Conservation (phyloP, 2,888 invertebrate species). For the Drosophila bunnanda region DNA sequence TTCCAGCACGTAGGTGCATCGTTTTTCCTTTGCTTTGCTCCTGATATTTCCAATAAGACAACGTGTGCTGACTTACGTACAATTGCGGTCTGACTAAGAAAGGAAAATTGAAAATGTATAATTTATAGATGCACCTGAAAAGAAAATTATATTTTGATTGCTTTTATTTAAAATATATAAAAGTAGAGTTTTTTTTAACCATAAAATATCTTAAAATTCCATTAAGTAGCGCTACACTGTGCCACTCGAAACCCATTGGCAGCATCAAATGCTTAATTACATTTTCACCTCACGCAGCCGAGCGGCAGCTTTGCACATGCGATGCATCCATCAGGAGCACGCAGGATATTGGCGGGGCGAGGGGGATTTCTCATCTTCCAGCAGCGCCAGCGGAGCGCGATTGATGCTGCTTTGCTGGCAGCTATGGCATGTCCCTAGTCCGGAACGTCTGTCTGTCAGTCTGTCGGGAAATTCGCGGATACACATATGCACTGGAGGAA, state of each 20-base stretch:
- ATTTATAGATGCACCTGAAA: neutral
- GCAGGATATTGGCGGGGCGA: constrained; percentile 51
- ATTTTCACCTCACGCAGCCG: constrained; percentile 62
- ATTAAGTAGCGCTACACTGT: constrained; percentile 6
- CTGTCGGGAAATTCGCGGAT: constrained; percentile 18
- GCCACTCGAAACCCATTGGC: constrained; percentile 1
- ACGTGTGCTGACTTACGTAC: constrained; percentile 20
- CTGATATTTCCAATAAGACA: constrained; percentile 58
- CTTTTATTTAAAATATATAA: neutral
- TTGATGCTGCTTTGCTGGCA: constrained; percentile 57
- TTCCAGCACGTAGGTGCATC: constrained; percentile 66
- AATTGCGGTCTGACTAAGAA: constrained; percentile 4
- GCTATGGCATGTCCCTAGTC: constrained; percentile 61
- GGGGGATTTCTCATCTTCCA: constrained; percentile 27
- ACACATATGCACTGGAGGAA: constrained; percentile 13
- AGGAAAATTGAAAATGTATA: neutral
- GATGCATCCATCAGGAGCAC: constrained; percentile 65
- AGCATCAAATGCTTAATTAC: constrained; percentile 69
- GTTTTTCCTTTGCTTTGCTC: constrained; percentile 15
- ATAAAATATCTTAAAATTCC: no score
- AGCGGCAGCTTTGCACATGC: constrained; percentile 43
- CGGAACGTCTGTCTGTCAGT: constrained; percentile 36
- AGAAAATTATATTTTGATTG: neutral
- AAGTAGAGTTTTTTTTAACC: no score
- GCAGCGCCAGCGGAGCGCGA: constrained; percentile 47